These are phyloP conservation scores for Saccopteryx bilineata DNA, from an alignment of 2,113 vertebrate species.

Conservation along the genomic window DNA sequence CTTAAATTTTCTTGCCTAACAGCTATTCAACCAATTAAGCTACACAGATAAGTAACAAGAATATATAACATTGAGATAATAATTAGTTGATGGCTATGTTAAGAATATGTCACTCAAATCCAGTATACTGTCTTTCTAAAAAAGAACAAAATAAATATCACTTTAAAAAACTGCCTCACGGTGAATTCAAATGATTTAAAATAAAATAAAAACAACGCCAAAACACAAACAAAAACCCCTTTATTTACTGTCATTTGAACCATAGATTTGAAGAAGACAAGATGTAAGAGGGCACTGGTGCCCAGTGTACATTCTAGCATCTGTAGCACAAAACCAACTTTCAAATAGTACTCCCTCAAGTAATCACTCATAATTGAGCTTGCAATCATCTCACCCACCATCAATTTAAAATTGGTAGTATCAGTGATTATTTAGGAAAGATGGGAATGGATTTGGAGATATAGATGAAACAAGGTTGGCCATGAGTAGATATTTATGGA, in stretches of 20 bases:
- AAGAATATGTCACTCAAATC: conserved; percentile 60
- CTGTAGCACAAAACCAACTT: not conserved
- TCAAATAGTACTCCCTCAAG: not conserved
- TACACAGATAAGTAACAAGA: conserved; percentile 42
- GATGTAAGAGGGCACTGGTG: not conserved
- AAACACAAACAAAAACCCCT: not conserved
- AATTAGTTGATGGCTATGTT: conserved; percentile 15
- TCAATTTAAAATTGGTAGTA: not conserved
- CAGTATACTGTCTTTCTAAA: conserved; percentile 42
- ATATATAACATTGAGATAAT: conserved; percentile 50
- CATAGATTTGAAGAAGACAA: not conserved
- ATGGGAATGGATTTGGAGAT: not conserved
- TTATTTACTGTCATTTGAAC: not conserved
- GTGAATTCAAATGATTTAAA: not conserved
- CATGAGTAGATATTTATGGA: not conserved
- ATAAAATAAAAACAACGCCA: not conserved
- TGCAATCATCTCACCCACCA: not conserved
- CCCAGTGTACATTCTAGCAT: not conserved
- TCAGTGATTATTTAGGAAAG: not conserved
- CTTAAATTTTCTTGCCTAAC: conserved; percentile 57
- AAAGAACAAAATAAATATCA: conserved; percentile 35
- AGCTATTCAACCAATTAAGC: conserved; percentile 53
- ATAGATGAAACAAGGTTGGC: not conserved
- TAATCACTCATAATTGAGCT: not conserved
- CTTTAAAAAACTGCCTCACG: conserved; percentile 35